Evolutionary conservation across 2,888 invertebrate species (phyloP).

Genomic region (Diploptera punctata): DNA sequence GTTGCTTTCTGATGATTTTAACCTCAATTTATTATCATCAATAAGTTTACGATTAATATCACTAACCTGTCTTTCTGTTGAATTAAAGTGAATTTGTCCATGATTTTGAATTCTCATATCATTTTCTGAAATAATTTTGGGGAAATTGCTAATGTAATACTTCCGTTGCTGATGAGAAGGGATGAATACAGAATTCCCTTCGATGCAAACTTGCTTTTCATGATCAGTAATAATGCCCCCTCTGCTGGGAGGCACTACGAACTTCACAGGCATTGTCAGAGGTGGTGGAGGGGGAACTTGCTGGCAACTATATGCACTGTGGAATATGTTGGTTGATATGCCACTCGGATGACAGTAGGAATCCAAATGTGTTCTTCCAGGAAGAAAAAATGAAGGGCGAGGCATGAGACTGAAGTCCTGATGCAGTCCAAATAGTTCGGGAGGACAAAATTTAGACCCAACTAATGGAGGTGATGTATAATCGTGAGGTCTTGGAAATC

Average conservation of each 20-base stretch:
- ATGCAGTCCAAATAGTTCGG: conserved; percentile 7
- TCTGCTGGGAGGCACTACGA: conserved; percentile 15
- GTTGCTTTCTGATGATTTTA: too few relatives aligned
- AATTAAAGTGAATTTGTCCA: not conserved
- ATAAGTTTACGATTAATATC: too few relatives aligned
- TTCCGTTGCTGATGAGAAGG: too few relatives aligned
- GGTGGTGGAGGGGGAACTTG: not conserved
- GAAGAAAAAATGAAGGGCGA: not conserved
- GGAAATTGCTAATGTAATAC: too few relatives aligned
- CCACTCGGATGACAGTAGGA: not conserved
- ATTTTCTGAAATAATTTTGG: too few relatives aligned
- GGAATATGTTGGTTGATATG: not conserved
- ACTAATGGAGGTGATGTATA: not conserved
- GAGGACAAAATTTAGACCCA: not conserved
- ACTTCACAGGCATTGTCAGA: conserved; percentile 20
- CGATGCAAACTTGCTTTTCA: not conserved
- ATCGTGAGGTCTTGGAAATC: not conserved
- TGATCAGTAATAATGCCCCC: not conserved
- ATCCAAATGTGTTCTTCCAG: not conserved
- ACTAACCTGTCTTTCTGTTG: too few relatives aligned
- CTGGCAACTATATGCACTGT: not conserved
- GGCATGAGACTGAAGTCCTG: not conserved
- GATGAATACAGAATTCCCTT: not conserved
- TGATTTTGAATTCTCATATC: not conserved
- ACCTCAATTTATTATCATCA: too few relatives aligned